phyloP scores from a whole-genome alignment of 2,797 vertebrate species.

The Sparus aurata region DNA sequence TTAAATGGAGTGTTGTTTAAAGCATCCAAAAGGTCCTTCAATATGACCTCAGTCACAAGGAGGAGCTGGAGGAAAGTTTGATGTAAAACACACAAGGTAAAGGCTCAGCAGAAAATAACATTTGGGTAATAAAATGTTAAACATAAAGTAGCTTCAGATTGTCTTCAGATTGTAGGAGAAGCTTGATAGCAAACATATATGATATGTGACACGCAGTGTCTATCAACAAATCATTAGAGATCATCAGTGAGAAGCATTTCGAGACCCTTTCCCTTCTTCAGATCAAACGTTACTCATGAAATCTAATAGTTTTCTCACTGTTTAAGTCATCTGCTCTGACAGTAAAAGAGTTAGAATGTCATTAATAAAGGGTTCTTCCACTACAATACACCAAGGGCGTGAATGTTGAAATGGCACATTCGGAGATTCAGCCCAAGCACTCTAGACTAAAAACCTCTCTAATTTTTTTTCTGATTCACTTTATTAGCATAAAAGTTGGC shows the following conservation, averaged over 20 bases:
- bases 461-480: too few relatives aligned
- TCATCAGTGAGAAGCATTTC: too few relatives aligned
- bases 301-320: neutral
- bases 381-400: neutral
- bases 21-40: conserved; percentile 16
- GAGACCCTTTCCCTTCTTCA: neutral
- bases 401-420: too few relatives aligned
- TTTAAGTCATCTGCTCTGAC: neutral
- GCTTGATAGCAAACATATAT: too few relatives aligned
- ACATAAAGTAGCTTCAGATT: neutral
- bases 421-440: too few relatives aligned
- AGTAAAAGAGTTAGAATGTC: neutral
- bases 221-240: conserved; percentile 12
- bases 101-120: neutral
- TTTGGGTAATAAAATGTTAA: neutral
- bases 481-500: too few relatives aligned
- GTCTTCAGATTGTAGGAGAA: too few relatives aligned
- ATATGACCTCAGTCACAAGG: conserved; percentile 11
- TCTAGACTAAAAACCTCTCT: too few relatives aligned
- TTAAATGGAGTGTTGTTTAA: conserved; percentile 26
- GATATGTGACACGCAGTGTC: neutral
- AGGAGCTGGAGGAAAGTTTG: conserved; percentile 2
- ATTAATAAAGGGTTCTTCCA: neutral
- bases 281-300: neutral
- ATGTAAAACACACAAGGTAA: neutral